Conservation (phyloP, 2,888 invertebrate species). For the Caenorhabditis doughertyi region DNA sequence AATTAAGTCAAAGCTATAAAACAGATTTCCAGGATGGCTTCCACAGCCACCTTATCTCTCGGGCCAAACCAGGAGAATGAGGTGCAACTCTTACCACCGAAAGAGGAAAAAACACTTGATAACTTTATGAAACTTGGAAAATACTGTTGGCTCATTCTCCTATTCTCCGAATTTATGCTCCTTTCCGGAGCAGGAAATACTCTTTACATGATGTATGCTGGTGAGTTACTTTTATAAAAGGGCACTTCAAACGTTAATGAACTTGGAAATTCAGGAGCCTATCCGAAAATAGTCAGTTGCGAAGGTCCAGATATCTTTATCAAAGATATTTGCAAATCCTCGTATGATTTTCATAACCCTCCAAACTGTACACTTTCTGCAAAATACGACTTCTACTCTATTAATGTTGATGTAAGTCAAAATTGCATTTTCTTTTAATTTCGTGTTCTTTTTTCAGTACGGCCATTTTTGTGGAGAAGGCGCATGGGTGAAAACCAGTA, state of each 20-base stretch:
- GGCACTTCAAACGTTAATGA: not conserved
- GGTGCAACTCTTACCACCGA: constrained; percentile 15
- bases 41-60: constrained; percentile 53
- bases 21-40: constrained; percentile 46
- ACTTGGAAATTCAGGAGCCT: constrained; percentile 45
- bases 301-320: constrained; percentile 49
- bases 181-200: constrained; percentile 69
- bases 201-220: constrained; percentile 70
- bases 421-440: not conserved
- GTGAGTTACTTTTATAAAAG: constrained; percentile 22
- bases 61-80: constrained; percentile 43
- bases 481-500: constrained; percentile 74
- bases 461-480: constrained; percentile 72
- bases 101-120: constrained; percentile 58
- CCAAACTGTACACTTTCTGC: constrained; percentile 63
- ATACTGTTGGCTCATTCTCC: constrained; percentile 66
- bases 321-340: constrained; percentile 60
- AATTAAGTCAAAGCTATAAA: no score
- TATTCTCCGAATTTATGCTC: constrained; percentile 69
- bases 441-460: constrained; percentile 60
- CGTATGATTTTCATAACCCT: constrained; percentile 50
- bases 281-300: constrained; percentile 63
- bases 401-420: constrained; percentile 71
- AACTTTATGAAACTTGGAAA: constrained; percentile 58
- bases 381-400: constrained; percentile 69